phyloP scores from a whole-genome alignment of 2,888 invertebrate genomes.

The Drosophila flavopinicola region DNA sequence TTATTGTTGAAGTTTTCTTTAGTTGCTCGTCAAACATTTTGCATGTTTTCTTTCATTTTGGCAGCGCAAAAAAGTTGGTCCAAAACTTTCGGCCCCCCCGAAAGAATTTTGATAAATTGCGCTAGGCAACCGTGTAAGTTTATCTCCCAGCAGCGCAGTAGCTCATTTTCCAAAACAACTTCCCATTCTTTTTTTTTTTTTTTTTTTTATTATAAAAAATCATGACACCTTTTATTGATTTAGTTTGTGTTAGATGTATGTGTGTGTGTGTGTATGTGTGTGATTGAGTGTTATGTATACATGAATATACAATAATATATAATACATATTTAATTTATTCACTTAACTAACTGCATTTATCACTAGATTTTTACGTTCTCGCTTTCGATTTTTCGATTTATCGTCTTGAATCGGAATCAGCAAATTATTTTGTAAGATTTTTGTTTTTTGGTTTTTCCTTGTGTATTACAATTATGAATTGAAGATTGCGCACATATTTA shows the following conservation, averaged over 20 bases:
- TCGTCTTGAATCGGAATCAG: slow-evolving; percentile 51
- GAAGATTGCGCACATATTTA: slow-evolving; percentile 32
- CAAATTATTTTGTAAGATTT: slow-evolving; percentile 45
- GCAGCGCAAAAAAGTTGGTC: slow-evolving; percentile 36
- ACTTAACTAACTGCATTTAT: slow-evolving; percentile 71
- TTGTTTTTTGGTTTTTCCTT: no score
- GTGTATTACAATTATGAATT: slow-evolving; percentile 11
- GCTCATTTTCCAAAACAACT: slow-evolving; percentile 17
- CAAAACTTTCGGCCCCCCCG: slow-evolving; percentile 35
- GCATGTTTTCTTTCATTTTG: slow-evolving; percentile 7
- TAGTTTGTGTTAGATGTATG: slow-evolving; percentile 47
- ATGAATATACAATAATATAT: slow-evolving; percentile 49
- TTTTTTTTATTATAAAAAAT: slow-evolving; percentile 75
- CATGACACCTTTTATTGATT: slow-evolving; percentile 80
- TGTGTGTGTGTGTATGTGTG: slow-evolving; percentile 15
- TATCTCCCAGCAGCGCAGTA: slow-evolving; percentile 35
- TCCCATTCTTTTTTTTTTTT: slow-evolving; percentile 6
- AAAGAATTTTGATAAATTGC: slow-evolving; percentile 74
- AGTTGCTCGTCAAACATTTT: slow-evolving; percentile 69
- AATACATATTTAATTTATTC: slow-evolving; percentile 51
- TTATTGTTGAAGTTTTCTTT: slow-evolving; percentile 80
- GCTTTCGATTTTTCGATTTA: slow-evolving; percentile 55
- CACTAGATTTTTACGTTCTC: slow-evolving; percentile 79
- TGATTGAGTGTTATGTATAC: slow-evolving; percentile 12
- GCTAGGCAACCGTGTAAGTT: slow-evolving; percentile 39